These are phyloP conservation scores for Zosterops japonicus DNA, from an alignment of 2,113 vertebrate genomes.

Conservation along the genomic window DNA sequence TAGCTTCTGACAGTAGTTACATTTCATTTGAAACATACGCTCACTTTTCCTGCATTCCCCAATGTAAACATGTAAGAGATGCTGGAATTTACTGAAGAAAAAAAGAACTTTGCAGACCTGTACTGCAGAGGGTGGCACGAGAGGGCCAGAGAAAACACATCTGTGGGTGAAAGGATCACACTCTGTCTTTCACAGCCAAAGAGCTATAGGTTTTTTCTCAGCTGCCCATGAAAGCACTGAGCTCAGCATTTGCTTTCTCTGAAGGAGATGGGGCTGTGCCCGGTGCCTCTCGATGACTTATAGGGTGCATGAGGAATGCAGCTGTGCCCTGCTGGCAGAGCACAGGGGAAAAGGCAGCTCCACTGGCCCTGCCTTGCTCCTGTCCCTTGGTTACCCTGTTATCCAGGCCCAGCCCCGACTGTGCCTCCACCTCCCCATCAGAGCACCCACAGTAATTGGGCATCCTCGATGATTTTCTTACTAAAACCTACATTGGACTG, in stretches of 20 bases:
- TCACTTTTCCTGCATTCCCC: constrained; percentile 35
- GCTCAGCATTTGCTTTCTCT: neutral
- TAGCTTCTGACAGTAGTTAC: constrained; percentile 50
- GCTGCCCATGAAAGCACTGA: neutral
- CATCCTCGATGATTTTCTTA: neutral
- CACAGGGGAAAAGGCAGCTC: neutral
- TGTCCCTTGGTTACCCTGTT: neutral
- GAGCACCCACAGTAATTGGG: neutral
- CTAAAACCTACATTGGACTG: fast-evolving
- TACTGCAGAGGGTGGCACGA: neutral
- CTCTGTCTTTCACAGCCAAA: constrained; percentile 4
- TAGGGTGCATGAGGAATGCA: fast-evolving
- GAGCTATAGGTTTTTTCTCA: neutral
- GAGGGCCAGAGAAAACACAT: constrained; percentile 38
- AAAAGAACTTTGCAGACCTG: constrained; percentile 28
- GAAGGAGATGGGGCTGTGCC: neutral
- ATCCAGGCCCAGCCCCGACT: neutral
- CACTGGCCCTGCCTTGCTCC: neutral
- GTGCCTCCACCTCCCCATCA: neutral
- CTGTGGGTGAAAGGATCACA: neutral
- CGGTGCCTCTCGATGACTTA: neutral
- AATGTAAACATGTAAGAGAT: constrained; percentile 34
- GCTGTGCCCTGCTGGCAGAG: neutral
- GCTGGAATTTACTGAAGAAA: constrained; percentile 32
- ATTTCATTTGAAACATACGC: constrained; percentile 62